Base-by-base conservation (phyloP, 1,140 invertebrate genomes). In the Steinernema feltiae region DNA sequence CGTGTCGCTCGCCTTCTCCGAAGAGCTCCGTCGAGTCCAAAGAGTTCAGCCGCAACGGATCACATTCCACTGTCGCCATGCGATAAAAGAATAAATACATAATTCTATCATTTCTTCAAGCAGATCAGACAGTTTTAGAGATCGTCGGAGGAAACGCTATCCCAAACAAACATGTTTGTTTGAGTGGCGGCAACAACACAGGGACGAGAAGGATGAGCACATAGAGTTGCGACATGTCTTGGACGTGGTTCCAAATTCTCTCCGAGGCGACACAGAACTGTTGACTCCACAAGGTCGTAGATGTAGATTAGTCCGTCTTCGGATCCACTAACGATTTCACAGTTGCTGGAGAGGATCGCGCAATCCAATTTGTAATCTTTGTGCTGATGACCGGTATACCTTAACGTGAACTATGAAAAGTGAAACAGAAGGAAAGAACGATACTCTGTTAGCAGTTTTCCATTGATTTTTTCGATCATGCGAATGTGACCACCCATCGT, bases 231-330 rank as follows among this genome's bases (percentile, higher is more conserved):
- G 41, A 46, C 41, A n/a, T 63, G 53, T 21, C 53, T 15, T 27
- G 53, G 53, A 17, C 53, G 53, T 15, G 53, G 53, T 27, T 63
- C 24, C 53, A 63, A 27, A 63, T 63, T 21, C 24, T 63, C 53
- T 15, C 53, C 53, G 53, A 63, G 53, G 53, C 53, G 53, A 21
- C 53, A 63, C 15, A 63, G 53, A 3, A 63, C 24, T 15, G 15
- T 63, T 3, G 53, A 15, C 24, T 63, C 53, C 7, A 63, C 53
- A 27, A 63, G 7, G 53, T 63, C 53, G 53, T 63, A 63, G 53
- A 63, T 63, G 53, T 63, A 63, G 24, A 63, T 63, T 7, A 63
- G 24, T 12, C 53, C 53, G 53, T 63, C 53, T 63, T 63, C 53
- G 53, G 53, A 63, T 7, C 12, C 53, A 21, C 53, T 63, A 3